phyloP scores from a whole-genome alignment of 2,797 vertebrate genomes.

The Petrocephalus schoutedeni region DNA sequence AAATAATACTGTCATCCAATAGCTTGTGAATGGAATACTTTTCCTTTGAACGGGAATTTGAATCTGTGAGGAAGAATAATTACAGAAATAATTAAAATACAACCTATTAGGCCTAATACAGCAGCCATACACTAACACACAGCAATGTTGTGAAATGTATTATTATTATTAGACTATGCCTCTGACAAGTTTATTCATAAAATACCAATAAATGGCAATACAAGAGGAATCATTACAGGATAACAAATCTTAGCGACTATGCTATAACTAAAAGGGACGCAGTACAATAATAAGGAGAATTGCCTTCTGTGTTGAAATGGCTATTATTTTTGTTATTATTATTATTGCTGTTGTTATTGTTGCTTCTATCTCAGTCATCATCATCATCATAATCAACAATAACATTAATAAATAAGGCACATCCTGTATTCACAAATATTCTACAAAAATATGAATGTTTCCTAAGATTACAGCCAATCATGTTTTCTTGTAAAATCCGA shows the following conservation, averaged over 20 bases:
- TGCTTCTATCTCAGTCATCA: background rate
- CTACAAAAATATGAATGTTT: background rate
- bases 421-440: background rate
- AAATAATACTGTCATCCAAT: slow-evolving; percentile 66
- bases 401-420: background rate
- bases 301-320: background rate
- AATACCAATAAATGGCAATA: background rate
- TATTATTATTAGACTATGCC: background rate
- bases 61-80: slow-evolving; percentile 70
- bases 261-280: background rate
- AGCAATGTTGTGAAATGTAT: background rate
- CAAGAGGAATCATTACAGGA: background rate
- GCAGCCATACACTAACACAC: slow-evolving; percentile 41
- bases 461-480: background rate
- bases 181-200: background rate
- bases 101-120: slow-evolving; percentile 55
- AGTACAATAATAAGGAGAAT: background rate
- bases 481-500: background rate
- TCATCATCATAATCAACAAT: background rate
- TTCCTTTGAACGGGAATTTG: slow-evolving; percentile 65
- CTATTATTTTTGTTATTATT: background rate
- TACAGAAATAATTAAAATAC: slow-evolving; percentile 66
- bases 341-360: background rate
- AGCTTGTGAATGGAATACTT: slow-evolving; percentile 64
- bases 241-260: background rate